These are phyloP conservation scores for Drosophila quinaria DNA, from an alignment of 2,888 invertebrate genomes.

Conservation along the genomic window DNA sequence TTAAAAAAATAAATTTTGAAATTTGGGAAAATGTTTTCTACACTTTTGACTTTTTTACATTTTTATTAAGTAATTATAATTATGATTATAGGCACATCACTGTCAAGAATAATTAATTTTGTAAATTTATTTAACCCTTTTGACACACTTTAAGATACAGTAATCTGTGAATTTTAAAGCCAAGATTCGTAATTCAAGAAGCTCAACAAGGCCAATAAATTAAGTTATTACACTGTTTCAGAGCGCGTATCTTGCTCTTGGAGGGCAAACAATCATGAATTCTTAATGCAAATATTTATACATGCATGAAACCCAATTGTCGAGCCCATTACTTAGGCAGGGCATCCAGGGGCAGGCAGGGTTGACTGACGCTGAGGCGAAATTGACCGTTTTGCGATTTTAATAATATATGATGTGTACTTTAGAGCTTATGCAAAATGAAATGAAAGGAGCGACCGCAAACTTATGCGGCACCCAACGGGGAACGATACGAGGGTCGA, in stretches of 20 bases:
- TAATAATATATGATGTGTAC: conserved; percentile 83
- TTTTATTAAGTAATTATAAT: too few species aligned
- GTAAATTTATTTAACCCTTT: not conserved
- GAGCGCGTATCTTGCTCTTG: conserved; percentile 24
- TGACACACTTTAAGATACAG: not conserved
- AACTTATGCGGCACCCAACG: conserved; percentile 66
- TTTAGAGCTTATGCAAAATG: conserved; percentile 80
- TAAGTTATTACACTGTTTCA: conserved; percentile 51
- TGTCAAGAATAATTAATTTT: too few species aligned
- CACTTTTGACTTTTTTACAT: too few species aligned
- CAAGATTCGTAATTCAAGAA: not conserved
- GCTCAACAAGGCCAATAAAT: conserved; percentile 28
- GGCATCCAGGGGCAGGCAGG: not conserved
- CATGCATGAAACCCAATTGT: conserved; percentile 52
- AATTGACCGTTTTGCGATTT: conserved; percentile 83
- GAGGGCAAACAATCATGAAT: conserved; percentile 62
- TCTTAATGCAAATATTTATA: conserved; percentile 63
- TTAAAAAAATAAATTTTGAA: too few species aligned
- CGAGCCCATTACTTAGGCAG: conserved; percentile 57
- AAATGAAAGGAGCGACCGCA: conserved; percentile 76
- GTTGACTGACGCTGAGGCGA: conserved; percentile 51
- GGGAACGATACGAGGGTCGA: too few species aligned
- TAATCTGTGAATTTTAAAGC: not conserved
- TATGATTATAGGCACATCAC: too few species aligned
- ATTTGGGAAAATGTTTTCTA: too few species aligned